Base-by-base conservation (phyloP, 2,888 invertebrate species). In the Isotomurus palustris region DNA sequence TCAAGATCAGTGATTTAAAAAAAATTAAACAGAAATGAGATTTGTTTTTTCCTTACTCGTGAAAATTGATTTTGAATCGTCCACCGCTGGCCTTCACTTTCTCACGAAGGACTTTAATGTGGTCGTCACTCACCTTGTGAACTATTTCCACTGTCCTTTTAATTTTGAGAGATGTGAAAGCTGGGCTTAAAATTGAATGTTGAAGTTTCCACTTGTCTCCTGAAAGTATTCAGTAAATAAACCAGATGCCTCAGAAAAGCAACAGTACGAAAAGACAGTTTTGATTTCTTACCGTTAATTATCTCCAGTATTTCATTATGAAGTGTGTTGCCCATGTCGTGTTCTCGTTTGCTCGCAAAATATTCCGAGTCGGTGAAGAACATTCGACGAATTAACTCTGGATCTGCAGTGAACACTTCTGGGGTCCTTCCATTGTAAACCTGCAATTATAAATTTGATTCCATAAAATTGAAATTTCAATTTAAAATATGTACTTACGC, bases 361-460 rank as follows among this genome's bases (percentile, higher is more conserved):
- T 64, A 57, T 25, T 61, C 64, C 35, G 60, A 61, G 29, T 64
- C 61, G 24, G 61, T 64, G 27, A 61, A 41, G n/a, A 64, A 59
- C 17, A 61, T 59, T 5, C 44, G 54, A 1, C 57, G 43, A 21
- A 64, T 36, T 21, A 64, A 3, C 19, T 64, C 58, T 2, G 58
- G 53, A 44, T 58, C 60, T 0, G 58, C 29, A 8, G 58, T 50
- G 36, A 51, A 64, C 24, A 64, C 49, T 12, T 58, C 53, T 1
- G 64, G 58, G 2, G 1, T 32, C 29, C 64, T 49, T 3, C 64
- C 64, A 43, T 60, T 60, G 29, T 60, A 64, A n/a, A 24, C 57
- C 63, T 63, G 24, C 14, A n/a, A n/a, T n/a, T n/a, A n/a, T n/a
- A n/a, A n/a, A n/a, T n/a, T n/a, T n/a, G n/a, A n/a, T n/a, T n/a